These are phyloP conservation scores for Mythimna impura DNA, from an alignment of 2,888 invertebrate species.

Conservation along the genomic window DNA sequence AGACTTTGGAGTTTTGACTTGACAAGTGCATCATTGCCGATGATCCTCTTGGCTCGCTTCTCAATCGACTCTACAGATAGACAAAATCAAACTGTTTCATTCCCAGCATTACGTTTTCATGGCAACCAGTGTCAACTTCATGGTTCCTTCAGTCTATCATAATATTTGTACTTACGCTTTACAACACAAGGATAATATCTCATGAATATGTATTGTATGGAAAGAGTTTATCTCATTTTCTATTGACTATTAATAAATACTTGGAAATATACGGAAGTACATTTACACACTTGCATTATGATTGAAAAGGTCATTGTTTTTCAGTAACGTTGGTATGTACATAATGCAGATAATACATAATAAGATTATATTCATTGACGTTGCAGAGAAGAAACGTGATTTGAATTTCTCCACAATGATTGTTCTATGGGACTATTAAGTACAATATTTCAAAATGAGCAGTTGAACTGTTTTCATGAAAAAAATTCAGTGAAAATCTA, in stretches of 20 bases:
- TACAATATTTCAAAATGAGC: too few species aligned
- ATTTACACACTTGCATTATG: background rate
- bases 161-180: background rate
- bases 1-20: too few species aligned
- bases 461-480: too few species aligned
- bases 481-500: too few species aligned
- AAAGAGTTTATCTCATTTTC: slow-evolving; percentile 16
- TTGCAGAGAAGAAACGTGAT: background rate
- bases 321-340: background rate
- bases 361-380: background rate
- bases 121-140: background rate
- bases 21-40: too few species aligned
- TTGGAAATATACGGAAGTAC: slow-evolving; percentile 31
- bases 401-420: background rate
- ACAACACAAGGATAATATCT: slow-evolving; percentile 21
- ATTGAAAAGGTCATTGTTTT: slow-evolving; percentile 27
- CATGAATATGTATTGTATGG: slow-evolving; percentile 29
- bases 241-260: background rate
- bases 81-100: background rate
- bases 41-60: too few species aligned
- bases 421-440: background rate
- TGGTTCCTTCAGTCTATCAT: background rate
- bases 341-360: background rate
- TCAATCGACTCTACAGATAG: too few species aligned
- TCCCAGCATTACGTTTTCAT: background rate